Percentiles rank a stretch among this genome's conserved stretches.
These are phyloP conservation scores for Aegypius monachus DNA, from an alignment of 2,113 vertebrate species.

Conservation along the genomic window DNA sequence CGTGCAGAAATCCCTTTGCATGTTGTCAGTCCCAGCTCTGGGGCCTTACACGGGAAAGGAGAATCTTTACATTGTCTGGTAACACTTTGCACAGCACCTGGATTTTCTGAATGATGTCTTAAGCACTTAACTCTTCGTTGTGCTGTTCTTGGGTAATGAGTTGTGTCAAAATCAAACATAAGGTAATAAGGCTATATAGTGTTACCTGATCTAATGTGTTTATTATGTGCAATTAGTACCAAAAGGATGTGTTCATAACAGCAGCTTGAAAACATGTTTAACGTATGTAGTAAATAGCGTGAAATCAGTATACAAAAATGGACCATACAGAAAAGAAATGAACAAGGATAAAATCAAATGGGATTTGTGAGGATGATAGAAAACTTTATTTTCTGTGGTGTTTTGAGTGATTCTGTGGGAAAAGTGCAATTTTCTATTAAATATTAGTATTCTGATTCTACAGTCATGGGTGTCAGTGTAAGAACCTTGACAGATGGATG, in stretches of 20 bases:
- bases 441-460: not conserved
- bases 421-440: not conserved
- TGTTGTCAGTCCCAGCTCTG: not conserved
- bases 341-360: not conserved
- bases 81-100: not conserved
- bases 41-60: not conserved
- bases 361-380: not conserved
- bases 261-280: not conserved
- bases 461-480: not conserved
- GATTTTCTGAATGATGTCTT: not conserved
- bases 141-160: not conserved
- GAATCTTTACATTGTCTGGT: not conserved
- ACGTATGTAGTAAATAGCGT: not conserved
- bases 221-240: not conserved
- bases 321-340: not conserved
- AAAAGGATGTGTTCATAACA: not conserved
- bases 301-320: not conserved
- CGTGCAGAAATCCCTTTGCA: fast-evolving
- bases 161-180: not conserved
- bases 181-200: not conserved
- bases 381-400: not conserved
- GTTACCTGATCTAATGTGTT: not conserved
- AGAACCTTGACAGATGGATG: constrained; percentile 16
- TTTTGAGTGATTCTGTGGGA: not conserved
- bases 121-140: not conserved